Percentiles rank a stretch among this genome's conserved stretches.
These are phyloP conservation scores for Hucho hucho DNA, from an alignment of 2,113 vertebrate genomes.

Conservation along the genomic window DNA sequence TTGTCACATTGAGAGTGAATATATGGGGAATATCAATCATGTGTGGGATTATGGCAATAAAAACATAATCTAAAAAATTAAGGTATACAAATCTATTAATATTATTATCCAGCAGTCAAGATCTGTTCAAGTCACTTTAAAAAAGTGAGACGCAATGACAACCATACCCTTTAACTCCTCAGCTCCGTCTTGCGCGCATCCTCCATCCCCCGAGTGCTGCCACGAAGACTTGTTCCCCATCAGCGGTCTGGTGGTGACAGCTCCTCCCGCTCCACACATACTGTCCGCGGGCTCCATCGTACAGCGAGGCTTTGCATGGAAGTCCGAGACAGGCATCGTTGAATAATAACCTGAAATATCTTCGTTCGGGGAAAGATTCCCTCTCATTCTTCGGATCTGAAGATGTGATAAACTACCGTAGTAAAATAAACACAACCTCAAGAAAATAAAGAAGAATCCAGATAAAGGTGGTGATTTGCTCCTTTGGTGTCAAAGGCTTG, in stretches of 20 bases:
- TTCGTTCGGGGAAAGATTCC: conserved; percentile 1
- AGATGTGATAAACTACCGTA: not conserved
- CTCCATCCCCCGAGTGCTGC: not conserved
- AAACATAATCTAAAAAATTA: no score
- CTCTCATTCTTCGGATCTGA: conserved; percentile 17
- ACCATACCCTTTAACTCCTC: not conserved
- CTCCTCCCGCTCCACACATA: not conserved
- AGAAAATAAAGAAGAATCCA: not conserved
- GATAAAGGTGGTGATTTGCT: not conserved
- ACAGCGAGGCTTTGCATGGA: not conserved
- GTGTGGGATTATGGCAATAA: no score
- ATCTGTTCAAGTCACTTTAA: not conserved
- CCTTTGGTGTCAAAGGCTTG: not conserved
- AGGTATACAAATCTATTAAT: no score
- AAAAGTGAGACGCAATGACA: not conserved
- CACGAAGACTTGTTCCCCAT: not conserved
- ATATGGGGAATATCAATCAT: no score
- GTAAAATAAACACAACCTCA: no score
- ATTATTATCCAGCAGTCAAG: not conserved
- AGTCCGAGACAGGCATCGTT: conserved; percentile 25
- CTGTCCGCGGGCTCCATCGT: conserved; percentile 2
- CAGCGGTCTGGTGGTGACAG: not conserved
- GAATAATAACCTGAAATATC: conserved; percentile 14
- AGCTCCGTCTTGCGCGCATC: not conserved
- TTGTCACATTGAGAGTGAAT: not conserved